These are phyloP conservation scores for Exocentrus adspersus DNA, from an alignment of 2,888 invertebrate species.

Conservation along the genomic window DNA sequence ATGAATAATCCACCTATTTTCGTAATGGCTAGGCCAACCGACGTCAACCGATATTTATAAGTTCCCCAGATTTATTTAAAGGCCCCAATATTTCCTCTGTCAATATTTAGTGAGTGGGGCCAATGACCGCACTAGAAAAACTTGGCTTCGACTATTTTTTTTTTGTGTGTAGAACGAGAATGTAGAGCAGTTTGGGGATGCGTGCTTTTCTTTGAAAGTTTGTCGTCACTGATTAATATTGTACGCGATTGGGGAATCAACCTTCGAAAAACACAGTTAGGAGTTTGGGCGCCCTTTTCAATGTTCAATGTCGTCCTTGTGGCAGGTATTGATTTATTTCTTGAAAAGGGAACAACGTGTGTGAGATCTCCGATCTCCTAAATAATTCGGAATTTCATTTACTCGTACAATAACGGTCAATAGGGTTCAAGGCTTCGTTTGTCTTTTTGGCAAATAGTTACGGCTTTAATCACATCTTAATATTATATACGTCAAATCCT, in stretches of 20 bases:
- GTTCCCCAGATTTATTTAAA: conserved; percentile 4
- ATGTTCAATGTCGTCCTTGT: no score
- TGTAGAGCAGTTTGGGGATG: no score
- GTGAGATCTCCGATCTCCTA: no score
- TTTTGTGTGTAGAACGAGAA: neutral
- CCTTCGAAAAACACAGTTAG: neutral
- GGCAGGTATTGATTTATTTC: no score
- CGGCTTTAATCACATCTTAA: no score
- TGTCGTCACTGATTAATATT: conserved; percentile 4
- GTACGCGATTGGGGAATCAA: neutral
- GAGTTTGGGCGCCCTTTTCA: neutral
- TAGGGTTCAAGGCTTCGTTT: no score
- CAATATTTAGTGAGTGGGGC: conserved; percentile 3
- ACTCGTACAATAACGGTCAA: no score
- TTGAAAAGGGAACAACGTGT: no score
- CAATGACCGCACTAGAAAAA: conserved; percentile 2
- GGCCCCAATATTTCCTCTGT: neutral
- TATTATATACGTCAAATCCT: no score
- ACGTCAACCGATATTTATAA: conserved; percentile 12
- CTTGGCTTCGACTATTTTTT: neutral
- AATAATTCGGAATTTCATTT: no score
- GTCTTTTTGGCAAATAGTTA: no score
- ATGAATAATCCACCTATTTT: conserved; percentile 12
- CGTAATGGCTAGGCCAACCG: neutral
- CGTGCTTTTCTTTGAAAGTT: neutral